Conservation (phyloP, 1,140 invertebrate genomes). For the Drosophila parvula region DNA sequence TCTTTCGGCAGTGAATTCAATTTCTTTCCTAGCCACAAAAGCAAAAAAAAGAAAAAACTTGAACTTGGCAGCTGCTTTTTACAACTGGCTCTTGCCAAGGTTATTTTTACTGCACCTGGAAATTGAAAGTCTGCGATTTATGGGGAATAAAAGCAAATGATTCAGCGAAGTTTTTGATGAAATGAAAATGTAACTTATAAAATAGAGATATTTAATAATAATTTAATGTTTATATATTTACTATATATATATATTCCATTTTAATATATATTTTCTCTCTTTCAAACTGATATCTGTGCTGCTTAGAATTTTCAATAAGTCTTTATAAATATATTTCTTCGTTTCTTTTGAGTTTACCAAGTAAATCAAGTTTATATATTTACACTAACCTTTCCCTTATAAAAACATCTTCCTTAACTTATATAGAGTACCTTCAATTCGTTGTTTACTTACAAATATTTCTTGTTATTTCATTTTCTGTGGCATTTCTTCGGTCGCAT, state of each 20-base stretch:
- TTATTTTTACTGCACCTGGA: slow-evolving; percentile 2
- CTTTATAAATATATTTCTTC: not conserved
- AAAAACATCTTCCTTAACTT: not conserved
- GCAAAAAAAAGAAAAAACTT: slow-evolving; percentile 23
- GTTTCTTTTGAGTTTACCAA: not conserved
- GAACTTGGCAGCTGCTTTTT: slow-evolving; percentile 60
- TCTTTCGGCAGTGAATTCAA: slow-evolving; percentile 34
- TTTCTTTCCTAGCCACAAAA: slow-evolving; percentile 63
- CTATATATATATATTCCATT: too few species aligned
- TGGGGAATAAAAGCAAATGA: slow-evolving; percentile 1
- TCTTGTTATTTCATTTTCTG: not conserved
- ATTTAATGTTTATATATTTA: too few species aligned
- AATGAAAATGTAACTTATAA: not conserved
- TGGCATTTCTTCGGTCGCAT: slow-evolving; percentile 19
- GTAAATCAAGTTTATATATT: not conserved
- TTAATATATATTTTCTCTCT: too few species aligned
- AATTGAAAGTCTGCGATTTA: slow-evolving; percentile 1
- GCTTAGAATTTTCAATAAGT: too few species aligned
- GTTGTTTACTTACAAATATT: not conserved
- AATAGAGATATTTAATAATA: too few species aligned
- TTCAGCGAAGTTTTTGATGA: slow-evolving; percentile 5
- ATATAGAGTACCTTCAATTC: not conserved
- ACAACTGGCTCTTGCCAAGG: slow-evolving; percentile 27
- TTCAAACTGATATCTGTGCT: too few species aligned
- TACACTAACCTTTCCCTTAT: too few species aligned